phyloP scores from a whole-genome alignment of 2,113 vertebrate genomes.

The Dromas ardeola region DNA sequence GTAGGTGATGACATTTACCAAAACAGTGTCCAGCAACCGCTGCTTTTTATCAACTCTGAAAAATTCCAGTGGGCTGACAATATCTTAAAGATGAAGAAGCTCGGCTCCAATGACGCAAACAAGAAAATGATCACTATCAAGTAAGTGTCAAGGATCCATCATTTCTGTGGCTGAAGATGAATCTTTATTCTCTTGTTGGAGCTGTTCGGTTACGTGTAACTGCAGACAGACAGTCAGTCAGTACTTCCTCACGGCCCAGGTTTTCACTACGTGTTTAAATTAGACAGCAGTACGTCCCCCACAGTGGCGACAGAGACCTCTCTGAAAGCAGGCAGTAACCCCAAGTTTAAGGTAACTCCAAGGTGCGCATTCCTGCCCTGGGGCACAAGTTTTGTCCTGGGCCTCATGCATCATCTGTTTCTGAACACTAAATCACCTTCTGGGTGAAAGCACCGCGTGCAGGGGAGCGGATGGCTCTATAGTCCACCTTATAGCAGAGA shows the following conservation, averaged over 20 bases:
- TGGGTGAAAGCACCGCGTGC: not conserved
- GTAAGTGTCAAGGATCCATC: conserved; percentile 61
- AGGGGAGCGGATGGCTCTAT: not conserved
- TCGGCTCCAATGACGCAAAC: conserved; percentile 75
- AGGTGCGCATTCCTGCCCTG: not conserved
- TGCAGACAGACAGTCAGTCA: not conserved
- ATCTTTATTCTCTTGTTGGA: not conserved
- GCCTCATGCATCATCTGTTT: not conserved
- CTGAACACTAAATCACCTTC: not conserved
- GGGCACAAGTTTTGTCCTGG: not conserved
- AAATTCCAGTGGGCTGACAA: conserved; percentile 89
- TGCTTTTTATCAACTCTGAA: conserved; percentile 96
- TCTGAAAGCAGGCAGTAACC: not conserved
- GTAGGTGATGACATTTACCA: conserved; percentile 82
- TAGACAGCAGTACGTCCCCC: not conserved
- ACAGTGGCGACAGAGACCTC: not conserved
- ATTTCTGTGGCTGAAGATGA: not conserved
- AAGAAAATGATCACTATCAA: conserved; percentile 96
- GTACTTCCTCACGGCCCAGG: not conserved
- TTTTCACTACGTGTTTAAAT: not conserved
- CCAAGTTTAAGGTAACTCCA: not conserved
- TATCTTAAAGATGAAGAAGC: conserved; percentile 83
- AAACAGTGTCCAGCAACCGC: conserved; percentile 82
- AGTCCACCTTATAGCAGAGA: not conserved
- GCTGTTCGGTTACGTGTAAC: not conserved